These are phyloP conservation scores for Gymnobelideus leadbeateri DNA, from an alignment of 2,113 vertebrate species.

Conservation along the genomic window DNA sequence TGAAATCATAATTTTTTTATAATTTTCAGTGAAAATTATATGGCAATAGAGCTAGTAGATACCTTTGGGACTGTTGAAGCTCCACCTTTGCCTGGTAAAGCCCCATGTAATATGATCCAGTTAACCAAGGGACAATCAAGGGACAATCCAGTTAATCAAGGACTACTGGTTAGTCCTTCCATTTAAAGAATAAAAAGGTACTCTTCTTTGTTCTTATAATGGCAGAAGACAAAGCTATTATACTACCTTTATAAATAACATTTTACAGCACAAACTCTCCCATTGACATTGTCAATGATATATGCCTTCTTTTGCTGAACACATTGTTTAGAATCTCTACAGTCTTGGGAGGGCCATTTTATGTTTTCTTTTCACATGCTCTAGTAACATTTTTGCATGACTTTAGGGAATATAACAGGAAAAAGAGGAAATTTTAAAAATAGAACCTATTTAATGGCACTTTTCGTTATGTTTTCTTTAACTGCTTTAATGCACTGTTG, in stretches of 20 bases:
- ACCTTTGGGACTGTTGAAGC: neutral
- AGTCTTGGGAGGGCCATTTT: constrained; percentile 63
- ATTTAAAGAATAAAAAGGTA: neutral
- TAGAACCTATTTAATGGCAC: constrained; percentile 74
- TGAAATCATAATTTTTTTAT: no score
- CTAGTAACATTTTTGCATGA: constrained; percentile 63
- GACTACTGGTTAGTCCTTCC: neutral
- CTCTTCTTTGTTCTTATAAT: constrained; percentile 33
- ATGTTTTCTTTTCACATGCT: constrained; percentile 71
- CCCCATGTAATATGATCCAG: neutral
- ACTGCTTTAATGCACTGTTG: constrained; percentile 67
- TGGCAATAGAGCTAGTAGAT: neutral
- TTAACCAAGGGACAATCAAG: no score
- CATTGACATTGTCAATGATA: constrained; percentile 62
- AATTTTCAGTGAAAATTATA: neutral
- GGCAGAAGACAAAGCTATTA: constrained; percentile 40
- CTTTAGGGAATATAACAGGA: constrained; percentile 76
- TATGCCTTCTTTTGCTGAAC: constrained; percentile 67
- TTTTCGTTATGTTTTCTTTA: constrained; percentile 67
- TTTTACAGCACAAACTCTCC: constrained; percentile 59
- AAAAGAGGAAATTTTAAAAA: constrained; percentile 69
- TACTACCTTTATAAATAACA: constrained; percentile 41
- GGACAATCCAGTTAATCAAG: neutral
- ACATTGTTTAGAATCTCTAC: constrained; percentile 58
- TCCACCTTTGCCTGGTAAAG: neutral